These are phyloP conservation scores for Callocephalon fimbriatum DNA, from an alignment of 2,113 vertebrate species.

Conservation along the genomic window DNA sequence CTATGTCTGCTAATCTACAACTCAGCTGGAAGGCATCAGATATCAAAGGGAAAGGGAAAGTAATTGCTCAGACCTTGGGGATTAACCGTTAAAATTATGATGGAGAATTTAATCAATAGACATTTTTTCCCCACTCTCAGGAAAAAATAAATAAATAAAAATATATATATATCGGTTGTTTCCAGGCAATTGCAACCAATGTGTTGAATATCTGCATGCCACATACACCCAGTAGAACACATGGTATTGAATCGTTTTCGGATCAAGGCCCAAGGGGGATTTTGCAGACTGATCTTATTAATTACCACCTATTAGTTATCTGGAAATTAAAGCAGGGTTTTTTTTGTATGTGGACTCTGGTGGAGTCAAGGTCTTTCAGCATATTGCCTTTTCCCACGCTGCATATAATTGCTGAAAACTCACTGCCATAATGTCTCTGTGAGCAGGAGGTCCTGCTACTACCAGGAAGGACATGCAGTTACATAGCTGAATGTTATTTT, in stretches of 20 bases:
- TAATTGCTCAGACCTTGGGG: not conserved
- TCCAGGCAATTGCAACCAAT: not conserved
- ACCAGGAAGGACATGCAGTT: not conserved
- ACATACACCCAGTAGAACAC: not conserved
- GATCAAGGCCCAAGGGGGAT: not conserved
- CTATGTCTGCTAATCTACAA: not conserved
- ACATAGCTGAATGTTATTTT: not conserved
- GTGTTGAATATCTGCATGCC: not conserved
- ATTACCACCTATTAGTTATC: not conserved
- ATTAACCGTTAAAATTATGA: not conserved
- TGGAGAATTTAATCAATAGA: not conserved
- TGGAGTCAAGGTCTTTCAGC: not conserved
- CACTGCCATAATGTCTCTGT: not conserved
- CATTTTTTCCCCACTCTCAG: not conserved
- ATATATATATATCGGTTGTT: not conserved
- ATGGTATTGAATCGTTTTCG: not conserved
- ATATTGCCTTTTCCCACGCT: not conserved
- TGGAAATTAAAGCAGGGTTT: not conserved
- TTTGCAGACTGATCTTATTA: not conserved
- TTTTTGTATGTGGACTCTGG: not conserved
- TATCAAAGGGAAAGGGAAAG: not conserved
- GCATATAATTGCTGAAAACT: not conserved
- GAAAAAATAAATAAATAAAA: not conserved
- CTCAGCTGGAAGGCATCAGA: not conserved
- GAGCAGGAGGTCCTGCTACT: not conserved